Percentiles rank a stretch among this genome's conserved stretches.
Conservation (phyloP, 2,113 vertebrate genomes). For the Lagopus leucura region DNA sequence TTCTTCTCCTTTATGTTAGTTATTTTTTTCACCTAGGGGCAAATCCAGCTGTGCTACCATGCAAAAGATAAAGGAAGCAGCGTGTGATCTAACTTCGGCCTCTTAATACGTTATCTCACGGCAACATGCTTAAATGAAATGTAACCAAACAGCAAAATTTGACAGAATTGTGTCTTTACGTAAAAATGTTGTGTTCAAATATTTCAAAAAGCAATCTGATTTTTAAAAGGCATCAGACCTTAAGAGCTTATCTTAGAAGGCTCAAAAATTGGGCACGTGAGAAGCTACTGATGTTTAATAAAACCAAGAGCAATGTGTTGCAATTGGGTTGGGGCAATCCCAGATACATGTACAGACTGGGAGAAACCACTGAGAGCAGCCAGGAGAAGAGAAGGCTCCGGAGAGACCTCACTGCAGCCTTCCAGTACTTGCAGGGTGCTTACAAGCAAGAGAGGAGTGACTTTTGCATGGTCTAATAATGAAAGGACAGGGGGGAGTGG, state of each 20-base stretch:
- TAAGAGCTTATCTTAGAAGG: neutral
- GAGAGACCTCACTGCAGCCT: too few species aligned
- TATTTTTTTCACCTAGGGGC: neutral
- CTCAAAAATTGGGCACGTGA: too few species aligned
- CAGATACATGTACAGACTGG: too few species aligned
- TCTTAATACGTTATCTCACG: neutral
- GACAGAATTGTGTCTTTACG: neutral
- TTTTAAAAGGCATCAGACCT: rapidly evolving
- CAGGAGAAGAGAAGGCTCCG: too few species aligned
- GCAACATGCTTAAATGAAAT: neutral
- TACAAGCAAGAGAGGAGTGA: too few species aligned
- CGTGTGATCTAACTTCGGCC: rapidly evolving
- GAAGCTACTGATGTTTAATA: too few species aligned
- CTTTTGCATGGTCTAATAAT: too few species aligned
- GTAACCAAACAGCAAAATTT: neutral
- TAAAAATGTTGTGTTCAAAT: neutral
- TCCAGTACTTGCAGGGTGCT: too few species aligned
- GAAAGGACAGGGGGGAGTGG: too few species aligned
- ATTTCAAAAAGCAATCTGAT: neutral
- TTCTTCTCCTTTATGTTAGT: neutral
- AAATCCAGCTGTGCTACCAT: neutral
- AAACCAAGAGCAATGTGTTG: too few species aligned
- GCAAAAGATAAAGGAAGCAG: neutral
- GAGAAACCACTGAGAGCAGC: too few species aligned
- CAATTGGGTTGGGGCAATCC: too few species aligned